phyloP scores from a whole-genome alignment of 2,797 vertebrate genomes.

The Crypturellus tataupa region DNA sequence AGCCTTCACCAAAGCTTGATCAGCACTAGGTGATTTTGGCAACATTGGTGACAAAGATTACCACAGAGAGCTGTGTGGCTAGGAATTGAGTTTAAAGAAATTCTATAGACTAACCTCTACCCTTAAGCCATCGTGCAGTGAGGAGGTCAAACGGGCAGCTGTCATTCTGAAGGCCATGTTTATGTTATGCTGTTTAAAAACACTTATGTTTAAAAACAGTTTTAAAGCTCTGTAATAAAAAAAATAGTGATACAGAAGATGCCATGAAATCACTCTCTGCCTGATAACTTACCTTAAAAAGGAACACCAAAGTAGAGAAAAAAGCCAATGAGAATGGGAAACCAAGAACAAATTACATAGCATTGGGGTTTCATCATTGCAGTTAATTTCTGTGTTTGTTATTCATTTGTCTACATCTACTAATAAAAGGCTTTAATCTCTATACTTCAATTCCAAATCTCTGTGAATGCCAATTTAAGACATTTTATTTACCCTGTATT shows the following conservation, averaged over 20 bases:
- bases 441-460: conserved; percentile 58
- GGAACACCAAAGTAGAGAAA: not conserved
- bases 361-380: not conserved
- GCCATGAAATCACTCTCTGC: not conserved
- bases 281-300: not conserved
- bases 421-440: conserved; percentile 68
- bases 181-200: too few relatives aligned
- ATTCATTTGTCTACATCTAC: conserved; percentile 62
- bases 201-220: not conserved
- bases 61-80: not conserved
- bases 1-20: conserved; percentile 9
- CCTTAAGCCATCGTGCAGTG: not conserved
- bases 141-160: not conserved
- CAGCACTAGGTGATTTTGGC: not conserved
- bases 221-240: not conserved
- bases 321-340: not conserved
- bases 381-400: conserved; percentile 19
- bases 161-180: not conserved
- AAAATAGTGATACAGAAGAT: not conserved
- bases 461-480: conserved; percentile 72
- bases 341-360: not conserved
- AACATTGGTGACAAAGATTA: not conserved
- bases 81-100: conserved; percentile 9
- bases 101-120: not conserved
- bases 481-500: conserved; percentile 67